phyloP scores from a whole-genome alignment of 2,113 vertebrate genomes.

The Perognathus longimembris region DNA sequence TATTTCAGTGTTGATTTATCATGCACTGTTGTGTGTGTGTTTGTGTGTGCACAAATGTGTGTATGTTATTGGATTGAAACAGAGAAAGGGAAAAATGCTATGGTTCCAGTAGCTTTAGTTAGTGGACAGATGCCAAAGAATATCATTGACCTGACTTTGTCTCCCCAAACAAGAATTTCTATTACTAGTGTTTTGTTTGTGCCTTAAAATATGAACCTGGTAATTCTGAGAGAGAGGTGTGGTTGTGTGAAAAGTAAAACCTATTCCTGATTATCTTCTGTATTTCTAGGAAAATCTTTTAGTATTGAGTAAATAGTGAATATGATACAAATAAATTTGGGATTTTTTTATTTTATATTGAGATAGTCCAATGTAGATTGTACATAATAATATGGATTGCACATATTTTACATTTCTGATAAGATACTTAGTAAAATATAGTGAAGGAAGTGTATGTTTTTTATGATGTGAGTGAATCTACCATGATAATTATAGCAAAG shows the following conservation, averaged over 20 bases:
- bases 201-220: neutral
- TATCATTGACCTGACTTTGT: neutral
- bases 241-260: slow-evolving; percentile 12
- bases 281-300: slow-evolving; percentile 33
- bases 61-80: neutral
- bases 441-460: neutral
- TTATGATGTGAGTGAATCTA: slow-evolving; percentile 28
- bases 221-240: neutral
- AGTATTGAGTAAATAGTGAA: slow-evolving; percentile 37
- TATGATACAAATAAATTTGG: neutral
- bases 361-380: neutral
- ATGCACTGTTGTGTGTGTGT: neutral
- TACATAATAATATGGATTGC: neutral
- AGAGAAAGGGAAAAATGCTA: slow-evolving; percentile 21
- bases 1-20: slow-evolving; percentile 61
- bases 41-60: neutral
- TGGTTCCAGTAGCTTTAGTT: slow-evolving; percentile 7
- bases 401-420: neutral
- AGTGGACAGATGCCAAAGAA: slow-evolving; percentile 9
- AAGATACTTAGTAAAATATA: neutral
- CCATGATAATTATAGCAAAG: neutral
- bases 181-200: slow-evolving; percentile 30
- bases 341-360: neutral
- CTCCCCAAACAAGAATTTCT: neutral
- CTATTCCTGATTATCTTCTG: slow-evolving; percentile 20